Conservation (phyloP, 2,113 vertebrate genomes). For the Meriones unguiculatus region DNA sequence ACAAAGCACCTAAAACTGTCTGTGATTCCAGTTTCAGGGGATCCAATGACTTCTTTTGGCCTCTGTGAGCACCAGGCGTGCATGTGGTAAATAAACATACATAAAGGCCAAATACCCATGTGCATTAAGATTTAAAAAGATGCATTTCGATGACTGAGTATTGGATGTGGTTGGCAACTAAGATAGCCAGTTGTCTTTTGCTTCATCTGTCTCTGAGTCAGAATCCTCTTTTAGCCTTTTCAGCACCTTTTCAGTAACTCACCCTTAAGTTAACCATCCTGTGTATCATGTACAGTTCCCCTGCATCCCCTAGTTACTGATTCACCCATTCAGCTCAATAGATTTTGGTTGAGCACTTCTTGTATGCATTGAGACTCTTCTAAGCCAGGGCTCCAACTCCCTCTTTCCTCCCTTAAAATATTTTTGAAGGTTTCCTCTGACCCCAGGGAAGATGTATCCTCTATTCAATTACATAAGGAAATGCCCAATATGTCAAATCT, state of each 20-base stretch:
- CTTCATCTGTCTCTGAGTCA: conserved; percentile 43
- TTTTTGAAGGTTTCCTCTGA: conserved; percentile 50
- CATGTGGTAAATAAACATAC: background rate
- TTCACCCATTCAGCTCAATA: conserved; percentile 61
- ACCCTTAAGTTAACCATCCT: conserved; percentile 43
- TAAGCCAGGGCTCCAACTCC: conserved; percentile 33
- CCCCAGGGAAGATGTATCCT: conserved; percentile 22
- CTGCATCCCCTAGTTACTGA: background rate
- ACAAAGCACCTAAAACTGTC: background rate
- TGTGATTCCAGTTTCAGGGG: background rate
- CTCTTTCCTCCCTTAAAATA: conserved; percentile 61
- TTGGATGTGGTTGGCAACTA: conserved; percentile 60
- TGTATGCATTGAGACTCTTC: conserved; percentile 54
- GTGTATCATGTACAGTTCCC: conserved; percentile 40
- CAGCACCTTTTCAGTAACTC: conserved; percentile 39
- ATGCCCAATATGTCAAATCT: conserved; percentile 34
- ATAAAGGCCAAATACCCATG: background rate
- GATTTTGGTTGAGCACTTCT: conserved; percentile 60
- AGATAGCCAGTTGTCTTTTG: conserved; percentile 8
- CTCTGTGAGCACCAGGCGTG: background rate
- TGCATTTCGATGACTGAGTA: conserved; percentile 34
- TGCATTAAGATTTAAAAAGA: background rate
- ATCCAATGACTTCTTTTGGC: background rate
- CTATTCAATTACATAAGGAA: conserved; percentile 38
- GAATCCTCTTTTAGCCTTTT: conserved; percentile 52